Evolutionary conservation across 2,113 vertebrate species (phyloP), one percentile per base, ranked within the genome.

Genomic region (Phocoena phocoena): DNA sequence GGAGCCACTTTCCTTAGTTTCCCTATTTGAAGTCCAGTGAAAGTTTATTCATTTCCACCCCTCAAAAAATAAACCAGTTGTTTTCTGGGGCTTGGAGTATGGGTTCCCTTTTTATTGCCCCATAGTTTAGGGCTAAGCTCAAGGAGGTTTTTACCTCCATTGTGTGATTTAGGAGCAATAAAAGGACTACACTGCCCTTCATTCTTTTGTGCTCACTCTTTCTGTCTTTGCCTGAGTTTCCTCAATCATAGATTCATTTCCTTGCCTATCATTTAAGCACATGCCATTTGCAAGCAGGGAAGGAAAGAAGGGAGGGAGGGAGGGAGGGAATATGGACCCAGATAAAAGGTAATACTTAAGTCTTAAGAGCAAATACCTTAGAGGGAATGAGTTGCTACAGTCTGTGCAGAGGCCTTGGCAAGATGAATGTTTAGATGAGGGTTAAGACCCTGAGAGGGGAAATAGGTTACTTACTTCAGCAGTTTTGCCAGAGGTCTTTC

Each of bases 381-480:
- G 38, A 76, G 25, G 25, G 21, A 84, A 65, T 88, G 62, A 77
- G 47, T 92, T 68, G 33, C 74, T 93, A 8, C 26, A 38, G 6
- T 68, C 8, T 58, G 2, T 79, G 44, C 9, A 53, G 28, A 6
- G 4, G 1, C 38, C 38, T 77, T 63, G 73, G 25, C 13, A 86
- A 33, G 13, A n/a, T 86, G 41, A 47, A 84, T 79, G 18, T 50
- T 62, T 82, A 33, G 23, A 60, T 82, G 33, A 93, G 20, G 6
- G 28, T 36, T 82, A 26, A 95, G 36, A 91, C 8, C 33, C 88
- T 87, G 87, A 82, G 68, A 79, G 36, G 3, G 3, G 10, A 90
- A 89, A 89, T 73, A 84, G 25, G 28, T 81, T 81, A 86, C 63
- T 95, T 55, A 89, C n/a, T 92, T 67, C 15, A 97, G 63, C 63